phyloP scores from a whole-genome alignment of 2,113 vertebrate genomes.

The Cinclus cinclus region DNA sequence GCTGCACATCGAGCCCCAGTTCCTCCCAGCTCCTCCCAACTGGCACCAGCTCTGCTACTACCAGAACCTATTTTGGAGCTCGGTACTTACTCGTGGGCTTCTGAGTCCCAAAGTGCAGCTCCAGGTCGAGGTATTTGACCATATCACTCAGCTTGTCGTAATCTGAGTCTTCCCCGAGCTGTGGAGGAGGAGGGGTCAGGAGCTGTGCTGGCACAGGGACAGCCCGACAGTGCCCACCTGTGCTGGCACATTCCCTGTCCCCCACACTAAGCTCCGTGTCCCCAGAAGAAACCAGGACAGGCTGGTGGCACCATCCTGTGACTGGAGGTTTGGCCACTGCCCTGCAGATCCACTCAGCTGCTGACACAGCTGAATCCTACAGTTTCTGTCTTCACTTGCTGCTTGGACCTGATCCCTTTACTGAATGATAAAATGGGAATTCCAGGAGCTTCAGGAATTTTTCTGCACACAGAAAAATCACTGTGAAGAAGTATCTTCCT shows the following conservation, averaged over 20 bases:
- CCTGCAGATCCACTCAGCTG: background rate
- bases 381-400: background rate
- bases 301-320: background rate
- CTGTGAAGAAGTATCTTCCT: background rate
- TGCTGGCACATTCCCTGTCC: background rate
- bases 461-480: background rate
- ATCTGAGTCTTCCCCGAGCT: constrained; percentile 92
- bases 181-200: background rate
- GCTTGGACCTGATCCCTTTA: background rate
- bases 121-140: constrained; percentile 98
- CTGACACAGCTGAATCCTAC: background rate
- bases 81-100: constrained; percentile 85
- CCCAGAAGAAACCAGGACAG: background rate
- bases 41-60: background rate
- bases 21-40: background rate
- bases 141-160: constrained; percentile 97
- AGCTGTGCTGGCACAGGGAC: background rate
- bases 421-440: background rate
- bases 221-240: too few relatives aligned
- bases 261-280: background rate
- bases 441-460: background rate
- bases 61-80: background rate
- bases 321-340: background rate
- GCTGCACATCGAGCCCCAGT: background rate
- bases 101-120: constrained; percentile 96